Base-by-base conservation (phyloP, 2,888 invertebrate genomes). In the Chaitophorus viminalis region DNA sequence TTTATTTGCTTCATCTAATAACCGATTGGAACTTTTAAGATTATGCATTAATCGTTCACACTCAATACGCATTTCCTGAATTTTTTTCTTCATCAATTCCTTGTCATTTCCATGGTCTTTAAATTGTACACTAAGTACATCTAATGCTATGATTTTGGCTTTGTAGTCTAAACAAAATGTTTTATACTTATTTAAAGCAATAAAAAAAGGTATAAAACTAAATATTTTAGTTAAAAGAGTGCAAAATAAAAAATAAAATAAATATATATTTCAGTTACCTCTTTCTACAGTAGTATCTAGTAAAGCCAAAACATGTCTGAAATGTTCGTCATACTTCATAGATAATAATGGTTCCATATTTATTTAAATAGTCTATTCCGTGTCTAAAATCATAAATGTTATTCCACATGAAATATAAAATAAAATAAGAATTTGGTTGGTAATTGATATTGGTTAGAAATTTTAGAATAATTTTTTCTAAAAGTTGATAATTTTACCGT, bases 1-100 rank as follows among this genome's bases (percentile, higher is more conserved):
- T 89, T 94, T 94, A 90, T 95, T 95, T 90, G 97, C 97, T 89
- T 94, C 94, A 90, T 97, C 97, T 0, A 97, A 92, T 72, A 97
- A 92, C 90, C 95, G 95, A 87, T 97, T 93, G 0, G 96, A 96
- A 91, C 96, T 95, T 90, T 94, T 94, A 89, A 98, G 93, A 91
- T 96, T 96, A 6, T 94, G 94, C 90, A 97, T 96, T 90, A 96
- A 93, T 90, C 95, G 95, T 9, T 94, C 93, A 88, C 95, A 94
- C 78, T 96, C 95, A 33, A 94, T 93, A 68, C 95, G 93, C 6
- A 95, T 94, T 82, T 94, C 94, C 89, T 95, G 95, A 46, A 97
- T 91, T 75, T 75, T 74, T 65, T 87, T 74, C 11, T 87, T 87
- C 87, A 87, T 81, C 31, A 79, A 65, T 46, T 87, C 87, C 31